phyloP scores from a whole-genome alignment of 1,140 invertebrate species.

The Pararge aegeria region DNA sequence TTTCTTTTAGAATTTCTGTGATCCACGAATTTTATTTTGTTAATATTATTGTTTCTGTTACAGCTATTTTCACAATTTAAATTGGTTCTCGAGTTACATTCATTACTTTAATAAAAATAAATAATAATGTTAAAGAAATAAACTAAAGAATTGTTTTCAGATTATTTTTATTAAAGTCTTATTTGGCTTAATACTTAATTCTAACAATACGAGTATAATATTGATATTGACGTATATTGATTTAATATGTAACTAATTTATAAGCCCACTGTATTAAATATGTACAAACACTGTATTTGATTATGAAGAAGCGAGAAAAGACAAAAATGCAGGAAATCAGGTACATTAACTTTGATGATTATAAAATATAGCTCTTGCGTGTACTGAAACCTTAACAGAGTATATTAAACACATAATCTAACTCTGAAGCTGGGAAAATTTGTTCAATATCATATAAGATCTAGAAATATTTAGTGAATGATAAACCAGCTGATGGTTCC shows the following conservation, averaged over 20 bases:
- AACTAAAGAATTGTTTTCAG: background rate
- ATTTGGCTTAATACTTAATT: background rate
- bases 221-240: no score
- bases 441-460: background rate
- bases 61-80: background rate
- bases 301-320: no score
- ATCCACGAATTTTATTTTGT: constrained; percentile 3
- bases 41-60: background rate
- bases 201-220: no score
- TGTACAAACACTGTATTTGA: no score
- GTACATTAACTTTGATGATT: no score
- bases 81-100: constrained; percentile 5
- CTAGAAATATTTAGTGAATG: constrained; percentile 38
- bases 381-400: no score
- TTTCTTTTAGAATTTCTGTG: background rate
- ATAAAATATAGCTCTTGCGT: no score
- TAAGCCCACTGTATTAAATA: no score
- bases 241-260: no score
- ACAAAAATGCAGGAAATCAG: no score
- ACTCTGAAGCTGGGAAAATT: no score
- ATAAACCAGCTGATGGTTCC: constrained; percentile 38
- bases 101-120: constrained; percentile 4
- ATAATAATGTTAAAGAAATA: background rate
- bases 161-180: background rate
- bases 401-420: no score